Base-by-base conservation (phyloP, 1,140 invertebrate genomes). In the Leptinotarsa texana region DNA sequence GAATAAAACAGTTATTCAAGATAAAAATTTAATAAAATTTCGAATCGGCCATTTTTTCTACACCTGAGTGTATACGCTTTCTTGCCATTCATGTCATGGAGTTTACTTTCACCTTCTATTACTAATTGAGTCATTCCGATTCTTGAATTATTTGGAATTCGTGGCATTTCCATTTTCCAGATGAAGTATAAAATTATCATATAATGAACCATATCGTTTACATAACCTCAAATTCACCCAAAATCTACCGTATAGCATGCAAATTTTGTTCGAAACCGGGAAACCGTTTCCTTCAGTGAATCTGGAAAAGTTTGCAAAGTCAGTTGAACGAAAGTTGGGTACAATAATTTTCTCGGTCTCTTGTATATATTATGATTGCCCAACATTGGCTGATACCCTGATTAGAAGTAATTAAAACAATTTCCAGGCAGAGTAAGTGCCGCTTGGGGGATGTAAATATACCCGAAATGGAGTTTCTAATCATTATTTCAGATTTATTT, bases 391-490 rank as follows among this genome's bases (percentile, higher is more conserved):
- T 57, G 51, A 57, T 57, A 6, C 51, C 17, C 15, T 18, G 51
- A 57, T 57, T 57, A 57, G n/a, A 57, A 57, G 51, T 57, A 57
- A 57, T 57, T 57, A n/a, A 57, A 57, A 57, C 51, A n/a, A 42
- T 57, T 57, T 57, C 51, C 51, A 57, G 51, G 13, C 51, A 57
- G 13, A 57, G 17, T 57, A 57, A 57, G 51, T 57, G 51, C 51
- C 51, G 51, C 17, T 57, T 57, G 51, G 51, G 51, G 51, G 17
- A 57, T 57, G 13, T 57, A n/a, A 57, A 57, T 57, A 15, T 15
- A 15, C 13, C 4, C n/a, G n/a, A 57, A 57, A 57, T 57, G 51
- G 51, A 57, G 13, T 57, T n/a, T 18, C 51, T 57, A 57, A 57
- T 57, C 51, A 57, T 57, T 57, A 57, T 57, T 57, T 15, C 13